Evolutionary conservation across 2,113 vertebrate species (phyloP), one percentile per base, ranked within the genome.

Genomic region (Laticauda colubrina): DNA sequence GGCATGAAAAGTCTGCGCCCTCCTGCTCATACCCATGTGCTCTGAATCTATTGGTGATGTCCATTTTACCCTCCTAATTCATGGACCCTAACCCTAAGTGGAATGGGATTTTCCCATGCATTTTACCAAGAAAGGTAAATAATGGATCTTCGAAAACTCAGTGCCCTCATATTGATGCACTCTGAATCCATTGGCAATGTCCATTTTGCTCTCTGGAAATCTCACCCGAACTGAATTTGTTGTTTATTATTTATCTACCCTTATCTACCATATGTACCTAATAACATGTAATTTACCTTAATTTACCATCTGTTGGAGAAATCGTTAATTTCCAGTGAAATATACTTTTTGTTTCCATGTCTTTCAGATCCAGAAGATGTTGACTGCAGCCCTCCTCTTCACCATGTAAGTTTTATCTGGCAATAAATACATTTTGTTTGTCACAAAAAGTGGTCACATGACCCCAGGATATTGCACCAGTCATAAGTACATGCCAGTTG

Each of bases 341-440:
- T 21, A 3, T 39, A 2, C 59, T 54, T 53, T 39, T 4, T 64
- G 56, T 90, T 0, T 88, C 45, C 7, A 43, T 89, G 90, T 96
- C 89, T 95, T 92, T 57, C 96, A 99, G 99, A 98, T 94, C 99
- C 99, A 0, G 99, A 99, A 96, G 99, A 99, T 0, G 98, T 99
- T 0, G 98, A 98, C 96, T 99, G 99, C 94, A 95, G 24, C 4
- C 96, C 98, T 0, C 98, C 99, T 23, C 97, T 98, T 85, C 99
- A 99, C 89, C 98, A 99, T 0, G 98, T 99, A 94, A 98, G 98
- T 97, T 0, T 0, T 9, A 0, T 39, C 34, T 81, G 34, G 88
- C 55, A 57, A 39, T 23, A 59, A 7, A 7, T 26, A 26, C 57
- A 61, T 61, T 26, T 61, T 26, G 9, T 61, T 61, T 61, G 57